A percentile compares a stretch with the other conserved stretches of the same genome.
phyloP scores from a whole-genome alignment of 2,797 vertebrate species.

The Allobates femoralis region DNA sequence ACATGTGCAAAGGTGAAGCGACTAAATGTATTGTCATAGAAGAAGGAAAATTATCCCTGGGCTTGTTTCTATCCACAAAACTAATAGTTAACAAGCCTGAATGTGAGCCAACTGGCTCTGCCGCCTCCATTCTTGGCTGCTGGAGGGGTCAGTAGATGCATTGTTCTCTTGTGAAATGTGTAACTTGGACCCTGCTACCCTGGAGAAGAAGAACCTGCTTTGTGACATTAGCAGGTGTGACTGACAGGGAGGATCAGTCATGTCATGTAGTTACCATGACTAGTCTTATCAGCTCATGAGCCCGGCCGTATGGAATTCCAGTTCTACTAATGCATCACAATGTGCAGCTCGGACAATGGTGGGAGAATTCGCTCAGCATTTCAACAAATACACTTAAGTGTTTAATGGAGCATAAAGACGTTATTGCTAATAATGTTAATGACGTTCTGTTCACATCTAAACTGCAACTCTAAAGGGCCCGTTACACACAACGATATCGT shows the following conservation, averaged over 20 bases:
- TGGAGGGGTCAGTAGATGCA: constrained; percentile 29
- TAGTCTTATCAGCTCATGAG: background rate
- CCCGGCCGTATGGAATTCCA: background rate
- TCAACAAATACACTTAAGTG: background rate
- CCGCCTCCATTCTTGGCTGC: background rate
- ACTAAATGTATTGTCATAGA: background rate
- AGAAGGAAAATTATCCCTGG: background rate
- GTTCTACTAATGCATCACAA: background rate
- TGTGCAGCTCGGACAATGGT: background rate
- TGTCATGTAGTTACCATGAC: constrained; percentile 13
- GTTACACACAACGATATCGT: too few species aligned
- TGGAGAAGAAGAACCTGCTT: constrained; percentile 38
- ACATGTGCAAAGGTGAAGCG: background rate
- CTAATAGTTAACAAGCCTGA: constrained; percentile 28
- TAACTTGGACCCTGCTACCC: constrained; percentile 36
- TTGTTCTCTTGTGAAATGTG: constrained; percentile 47
- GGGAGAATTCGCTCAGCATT: background rate
- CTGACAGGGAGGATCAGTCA: constrained; percentile 22
- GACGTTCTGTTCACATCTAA: too few species aligned
- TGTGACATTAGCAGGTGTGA: constrained; percentile 45
- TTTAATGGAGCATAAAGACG: background rate
- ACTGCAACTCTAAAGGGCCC: too few species aligned
- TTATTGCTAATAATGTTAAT: background rate
- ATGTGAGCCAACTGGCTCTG: constrained; percentile 36
- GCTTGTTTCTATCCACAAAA: constrained; percentile 9